Evolutionary conservation across 53 echinoderm and acorn worm species (phyloP).

Genomic region (Temnopleurus reevesii): DNA sequence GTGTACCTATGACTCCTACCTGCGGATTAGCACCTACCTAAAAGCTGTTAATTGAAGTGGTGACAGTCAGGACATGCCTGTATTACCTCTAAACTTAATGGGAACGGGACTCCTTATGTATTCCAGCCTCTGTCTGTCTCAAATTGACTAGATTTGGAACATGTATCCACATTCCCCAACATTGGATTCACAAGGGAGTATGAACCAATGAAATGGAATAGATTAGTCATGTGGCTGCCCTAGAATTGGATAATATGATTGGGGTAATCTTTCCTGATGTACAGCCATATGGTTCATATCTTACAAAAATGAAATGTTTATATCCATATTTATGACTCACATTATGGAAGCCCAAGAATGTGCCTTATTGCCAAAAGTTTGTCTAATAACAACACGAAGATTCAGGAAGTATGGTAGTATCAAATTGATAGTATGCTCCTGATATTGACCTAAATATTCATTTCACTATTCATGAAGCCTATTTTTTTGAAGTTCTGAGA

Average conservation of each 20-base stretch:
- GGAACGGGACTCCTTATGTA: not conserved
- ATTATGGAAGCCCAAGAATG: too few relatives aligned
- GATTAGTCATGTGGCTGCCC: not conserved
- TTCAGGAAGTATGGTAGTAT: too few relatives aligned
- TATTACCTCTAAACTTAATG: not conserved
- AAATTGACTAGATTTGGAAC: not conserved
- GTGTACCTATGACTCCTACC: conserved; percentile 35
- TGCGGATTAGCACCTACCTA: conserved; percentile 17
- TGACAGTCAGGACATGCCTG: not conserved
- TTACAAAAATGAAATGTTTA: too few relatives aligned
- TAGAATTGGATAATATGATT: not conserved
- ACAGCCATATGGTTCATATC: not conserved
- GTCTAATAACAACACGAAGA: too few relatives aligned
- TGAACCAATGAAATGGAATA: not conserved
- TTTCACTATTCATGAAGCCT: too few relatives aligned
- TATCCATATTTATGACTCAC: too few relatives aligned
- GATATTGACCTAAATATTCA: too few relatives aligned
- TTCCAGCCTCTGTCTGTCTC: not conserved
- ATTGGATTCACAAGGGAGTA: not conserved
- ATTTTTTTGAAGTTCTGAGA: too few relatives aligned
- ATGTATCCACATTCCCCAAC: not conserved
- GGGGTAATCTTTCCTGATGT: not conserved
- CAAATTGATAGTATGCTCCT: too few relatives aligned
- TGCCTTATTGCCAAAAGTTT: too few relatives aligned
- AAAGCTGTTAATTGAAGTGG: conserved; percentile 28